These are phyloP conservation scores for Acrobasis suavella DNA, from an alignment of 2,888 invertebrate species.

Conservation along the genomic window DNA sequence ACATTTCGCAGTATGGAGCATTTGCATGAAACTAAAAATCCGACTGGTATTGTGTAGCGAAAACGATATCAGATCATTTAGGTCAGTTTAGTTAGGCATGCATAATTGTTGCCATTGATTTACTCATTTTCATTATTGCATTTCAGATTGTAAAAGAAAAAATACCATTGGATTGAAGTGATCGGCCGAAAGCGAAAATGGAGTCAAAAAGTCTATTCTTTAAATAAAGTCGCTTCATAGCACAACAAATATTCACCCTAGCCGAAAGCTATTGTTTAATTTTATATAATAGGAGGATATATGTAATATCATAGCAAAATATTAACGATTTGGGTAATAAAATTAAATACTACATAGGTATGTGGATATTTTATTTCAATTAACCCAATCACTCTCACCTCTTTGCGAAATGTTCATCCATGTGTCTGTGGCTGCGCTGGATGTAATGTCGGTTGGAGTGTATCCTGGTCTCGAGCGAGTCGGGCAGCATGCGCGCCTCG, in stretches of 20 bases:
- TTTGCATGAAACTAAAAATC: too few species aligned
- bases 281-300: not conserved
- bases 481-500: constrained; percentile 82
- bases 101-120: not conserved
- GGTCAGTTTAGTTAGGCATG: not conserved
- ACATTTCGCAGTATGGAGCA: too few species aligned
- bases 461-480: constrained; percentile 91
- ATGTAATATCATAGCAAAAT: not conserved
- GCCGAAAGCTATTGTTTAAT: not conserved
- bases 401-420: constrained; percentile 92
- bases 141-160: constrained; percentile 88
- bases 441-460: constrained; percentile 95
- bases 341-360: not conserved
- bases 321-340: not conserved
- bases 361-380: not conserved
- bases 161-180: constrained; percentile 85
- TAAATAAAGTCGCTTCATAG: constrained; percentile 9
- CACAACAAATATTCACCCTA: not conserved
- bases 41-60: too few species aligned
- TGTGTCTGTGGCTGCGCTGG: constrained; percentile 89
- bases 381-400: constrained; percentile 59
- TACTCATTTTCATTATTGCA: constrained; percentile 30
- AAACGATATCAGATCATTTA: too few species aligned
- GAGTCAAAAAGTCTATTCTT: constrained; percentile 6
- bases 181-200: constrained; percentile 6